Base-by-base conservation (phyloP, 2,888 invertebrate genomes). In the Eutolmus rufibarbis region DNA sequence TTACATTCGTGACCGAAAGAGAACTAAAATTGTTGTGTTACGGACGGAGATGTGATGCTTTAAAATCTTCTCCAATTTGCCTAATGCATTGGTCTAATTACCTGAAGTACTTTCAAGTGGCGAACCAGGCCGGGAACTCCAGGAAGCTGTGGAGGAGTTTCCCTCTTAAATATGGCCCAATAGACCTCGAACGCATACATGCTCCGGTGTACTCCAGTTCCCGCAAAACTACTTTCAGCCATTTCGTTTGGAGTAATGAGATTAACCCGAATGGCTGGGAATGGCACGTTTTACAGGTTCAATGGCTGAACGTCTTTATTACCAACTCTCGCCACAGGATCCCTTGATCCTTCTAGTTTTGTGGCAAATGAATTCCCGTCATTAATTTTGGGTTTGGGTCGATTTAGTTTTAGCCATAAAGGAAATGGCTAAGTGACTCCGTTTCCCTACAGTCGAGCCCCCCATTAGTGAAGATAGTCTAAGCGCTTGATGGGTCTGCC, bases 381-480 rank as follows among this genome's bases (percentile, higher is more conserved):
- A 87, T 88, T 88, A 88, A 88, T 88, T 88, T 88, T 87, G 88
- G 88, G 88, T 87, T 87, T 86, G 87, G 88, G 88, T 88, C 88
- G 88, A 88, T 88, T 88, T 88, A 88, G 77, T 88, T 88, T 87
- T 84, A 88, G 57, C 86, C 88, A 88, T 85, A 88, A 88, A 88
- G 87, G 88, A 88, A 88, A 88, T 87, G 86, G 88, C 87, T 88
- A 88, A 88, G 88, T 88, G 82, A 88, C 87, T 88, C 77, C 78
- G 37, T 66, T 66, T 84, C 40, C 66, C 37, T 84, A 66, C 34
- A 84, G 40, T 23, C 66, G 74, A 79, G 79, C 66, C 56, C 66
- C 56, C 23, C 88, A 81, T 88, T 88, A 81, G 86, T 86, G 86
- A 77, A 37, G 66, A 81, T 86, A 77, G 76, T 87, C 77, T 56